These are phyloP conservation scores for Perca schrenkii DNA, from an alignment of 2,113 vertebrate species.

Conservation along the genomic window DNA sequence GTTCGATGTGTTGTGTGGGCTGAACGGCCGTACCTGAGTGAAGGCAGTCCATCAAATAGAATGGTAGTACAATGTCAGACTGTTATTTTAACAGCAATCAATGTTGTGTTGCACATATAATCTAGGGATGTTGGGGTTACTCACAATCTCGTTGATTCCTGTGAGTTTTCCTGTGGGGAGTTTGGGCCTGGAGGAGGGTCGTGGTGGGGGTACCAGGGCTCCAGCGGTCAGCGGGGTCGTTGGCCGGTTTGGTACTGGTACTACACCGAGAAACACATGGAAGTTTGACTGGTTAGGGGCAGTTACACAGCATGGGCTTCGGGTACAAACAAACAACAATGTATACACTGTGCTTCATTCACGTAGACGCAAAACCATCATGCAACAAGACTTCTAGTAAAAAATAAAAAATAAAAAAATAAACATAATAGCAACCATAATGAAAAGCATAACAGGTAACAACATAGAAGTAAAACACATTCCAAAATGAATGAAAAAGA, in stretches of 20 bases:
- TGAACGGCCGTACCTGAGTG: constrained; percentile 92
- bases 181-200: constrained; percentile 96
- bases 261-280: constrained; percentile 54
- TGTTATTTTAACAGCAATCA: neutral
- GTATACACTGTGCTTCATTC: neutral
- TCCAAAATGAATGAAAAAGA: constrained; percentile 29
- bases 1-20: constrained; percentile 89
- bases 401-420: too few species aligned
- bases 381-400: constrained; percentile 30
- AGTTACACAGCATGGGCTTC: neutral
- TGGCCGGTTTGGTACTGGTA: constrained; percentile 87
- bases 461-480: constrained; percentile 29
- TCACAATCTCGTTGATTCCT: constrained; percentile 97
- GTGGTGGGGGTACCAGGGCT: constrained; percentile 92
- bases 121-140: constrained; percentile 57
- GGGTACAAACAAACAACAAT: neutral
- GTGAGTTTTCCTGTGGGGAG: constrained; percentile 91
- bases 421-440: constrained; percentile 1
- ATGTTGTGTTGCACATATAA: neutral
- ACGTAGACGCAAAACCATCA: constrained; percentile 38
- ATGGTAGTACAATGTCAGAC: neutral
- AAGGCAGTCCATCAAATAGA: neutral
- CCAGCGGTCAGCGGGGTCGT: constrained; percentile 91
- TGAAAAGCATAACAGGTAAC: constrained; percentile 8
- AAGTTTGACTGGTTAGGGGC: constrained; percentile 4